Base-by-base conservation (phyloP, 2,113 vertebrate species). In the Fukomys damarensis region DNA sequence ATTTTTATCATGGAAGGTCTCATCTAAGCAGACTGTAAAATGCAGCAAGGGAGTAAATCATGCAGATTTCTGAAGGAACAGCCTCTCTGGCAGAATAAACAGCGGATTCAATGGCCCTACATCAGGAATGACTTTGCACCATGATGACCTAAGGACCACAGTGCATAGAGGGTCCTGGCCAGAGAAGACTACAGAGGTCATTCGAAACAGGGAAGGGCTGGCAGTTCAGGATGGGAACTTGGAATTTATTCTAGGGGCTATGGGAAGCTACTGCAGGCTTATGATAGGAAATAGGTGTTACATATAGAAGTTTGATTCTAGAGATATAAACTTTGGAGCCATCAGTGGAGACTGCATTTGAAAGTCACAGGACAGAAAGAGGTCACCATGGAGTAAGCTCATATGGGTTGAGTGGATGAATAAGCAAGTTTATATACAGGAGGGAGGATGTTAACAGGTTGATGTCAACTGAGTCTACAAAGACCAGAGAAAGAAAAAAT, bases 401-500 rank as follows among this genome's bases (percentile, higher is more conserved):
- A 35, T 28, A 63, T 49, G 35, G 96, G 65, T 10, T 91, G 43
- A 96, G 79, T 52, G 79, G 88, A 89, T 84, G 94, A 93, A 97
- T 66, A 92, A 96, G 59, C 46, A 72, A 49, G 35, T 95, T 96
- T 94, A 93, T 38, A 26, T 90, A 86, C 35, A 96, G 97, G 54
- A 98, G 96, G 0, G 0, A 59, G 83, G 63, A 91, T 94, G 91
- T 90, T 91, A 98, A 97, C 94, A 95, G 90, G 85, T 26, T 90
- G 85, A 97, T 95, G 82, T 76, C 98, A 97, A 91, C 92, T 80
- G 94, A 93, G 70, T 96, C 95, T 90, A 95, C 80, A 94, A 95
- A 97, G 20, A 95, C 13, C 0, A 0, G 54, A 79, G 63, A 86
- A 82, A 59, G 70, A 96, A 95, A 91, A 41, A 86, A 96, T 86